phyloP scores from a whole-genome alignment of 2,797 vertebrate genomes.

The Lagorchestes hirsutus region DNA sequence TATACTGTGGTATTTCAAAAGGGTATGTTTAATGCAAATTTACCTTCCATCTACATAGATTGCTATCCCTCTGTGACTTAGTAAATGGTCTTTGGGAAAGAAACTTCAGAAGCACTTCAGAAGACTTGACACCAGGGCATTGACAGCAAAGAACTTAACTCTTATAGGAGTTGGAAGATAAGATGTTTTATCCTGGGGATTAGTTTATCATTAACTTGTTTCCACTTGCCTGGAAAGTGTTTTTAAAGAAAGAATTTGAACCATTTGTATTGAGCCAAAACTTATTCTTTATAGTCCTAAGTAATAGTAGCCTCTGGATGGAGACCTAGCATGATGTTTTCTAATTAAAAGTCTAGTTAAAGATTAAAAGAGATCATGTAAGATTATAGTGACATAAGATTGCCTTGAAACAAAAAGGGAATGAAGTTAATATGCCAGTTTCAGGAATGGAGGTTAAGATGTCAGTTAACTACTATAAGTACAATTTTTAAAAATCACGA shows the following conservation, averaged over 20 bases:
- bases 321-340: conserved; percentile 33
- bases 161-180: conserved; percentile 68
- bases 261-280: conserved; percentile 61
- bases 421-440: neutral
- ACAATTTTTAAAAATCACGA: neutral
- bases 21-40: neutral
- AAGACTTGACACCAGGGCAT: conserved; percentile 11
- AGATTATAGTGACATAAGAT: conserved; percentile 51
- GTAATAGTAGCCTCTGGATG: conserved; percentile 33
- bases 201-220: conserved; percentile 76
- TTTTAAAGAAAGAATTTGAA: conserved; percentile 71
- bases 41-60: neutral
- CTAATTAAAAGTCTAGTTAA: conserved; percentile 60
- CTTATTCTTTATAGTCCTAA: neutral
- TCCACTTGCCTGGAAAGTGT: conserved; percentile 75
- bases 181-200: conserved; percentile 61
- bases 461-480: neutral
- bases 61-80: neutral
- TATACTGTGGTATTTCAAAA: neutral
- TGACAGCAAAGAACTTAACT: conserved; percentile 18
- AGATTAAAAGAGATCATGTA: conserved; percentile 44
- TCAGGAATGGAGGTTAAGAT: neutral
- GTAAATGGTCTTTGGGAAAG: neutral
- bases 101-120: neutral
- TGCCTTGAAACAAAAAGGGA: neutral